A percentile compares a stretch with the other conserved stretches of the same genome.
These are phyloP conservation scores for Hypselothyrea guttata DNA, from an alignment of 2,888 invertebrate species.

Conservation along the genomic window DNA sequence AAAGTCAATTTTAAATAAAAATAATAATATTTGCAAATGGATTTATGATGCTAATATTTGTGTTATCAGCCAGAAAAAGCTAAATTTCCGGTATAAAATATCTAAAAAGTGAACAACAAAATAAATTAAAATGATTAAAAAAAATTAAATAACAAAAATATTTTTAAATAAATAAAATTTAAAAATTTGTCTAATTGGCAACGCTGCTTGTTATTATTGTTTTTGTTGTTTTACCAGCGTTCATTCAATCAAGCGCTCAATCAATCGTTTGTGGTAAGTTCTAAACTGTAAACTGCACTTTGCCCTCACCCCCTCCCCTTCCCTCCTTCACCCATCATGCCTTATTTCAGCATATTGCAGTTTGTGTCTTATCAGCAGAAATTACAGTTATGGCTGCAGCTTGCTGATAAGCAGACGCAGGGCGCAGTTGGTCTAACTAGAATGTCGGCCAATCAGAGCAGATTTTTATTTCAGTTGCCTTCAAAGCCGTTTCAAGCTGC, in stretches of 20 bases:
- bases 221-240: conserved; percentile 27
- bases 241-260: conserved; percentile 58
- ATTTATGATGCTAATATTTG: too few species aligned
- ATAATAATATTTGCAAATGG: conserved; percentile 17
- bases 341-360: conserved; percentile 22
- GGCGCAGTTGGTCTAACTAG: conserved; percentile 23
- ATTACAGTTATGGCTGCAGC: conserved; percentile 7
- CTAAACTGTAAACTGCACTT: too few species aligned
- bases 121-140: too few species aligned
- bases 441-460: conserved; percentile 40
- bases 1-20: too few species aligned
- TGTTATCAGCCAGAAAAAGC: too few species aligned
- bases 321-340: neutral
- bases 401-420: conserved; percentile 16
- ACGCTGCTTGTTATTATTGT: too few species aligned
- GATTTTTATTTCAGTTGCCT: conserved; percentile 36
- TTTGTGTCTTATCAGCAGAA: conserved; percentile 58
- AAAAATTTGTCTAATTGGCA: too few species aligned
- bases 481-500: conserved; percentile 20
- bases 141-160: too few species aligned
- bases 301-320: conserved; percentile 1
- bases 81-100: too few species aligned
- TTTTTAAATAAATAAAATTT: too few species aligned
- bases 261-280: conserved; percentile 72
- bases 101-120: too few species aligned